Base-by-base conservation (phyloP, 2,888 invertebrate genomes). In the Deilephila porcellus region DNA sequence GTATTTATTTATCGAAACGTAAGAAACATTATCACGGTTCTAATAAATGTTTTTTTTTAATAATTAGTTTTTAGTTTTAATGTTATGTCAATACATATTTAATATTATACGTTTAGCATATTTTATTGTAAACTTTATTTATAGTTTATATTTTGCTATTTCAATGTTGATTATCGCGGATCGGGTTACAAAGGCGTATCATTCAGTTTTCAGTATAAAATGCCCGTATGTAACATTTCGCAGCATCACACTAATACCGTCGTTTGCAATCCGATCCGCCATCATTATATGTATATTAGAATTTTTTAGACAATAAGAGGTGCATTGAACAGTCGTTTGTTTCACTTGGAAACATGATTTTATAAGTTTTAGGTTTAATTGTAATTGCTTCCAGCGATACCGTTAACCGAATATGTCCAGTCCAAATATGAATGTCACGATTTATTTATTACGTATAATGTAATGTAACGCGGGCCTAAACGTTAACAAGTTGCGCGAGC, bases 281-380 rank as follows among this genome's bases (percentile, higher is more conserved):
- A 85, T 81, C 79, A 84, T 88, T 91, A 84, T 93, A 89, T 93
- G 93, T 93, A 93, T 93, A 93, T 93, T 90, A 89, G 92, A 85
- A 81, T 82, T 85, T 82, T 85, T 84, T 91, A 91, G 90, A 77
- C 83, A 74, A 34, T 93, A 93, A 91, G 92, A 79, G 92, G 92
- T 93, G 91, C 90, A 88, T 91, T 90, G 86, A 84, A 81, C 87
- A 86, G 81, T 82, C 81, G 82, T 78, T 87, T 82, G 85, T 86
- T 90, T 89, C 86, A 76, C 76, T 85, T 78, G 74, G 88, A 85
- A 88, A 86, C 85, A 77, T 74, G 76, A 83, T 70, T 82, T 84
- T 84, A 78, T 84, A 83, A 82, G 82, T 85, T 83, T 79, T 85
- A 86, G 79, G 78, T 81, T 79, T 73, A 79, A 74, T 76, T 63